A percentile compares a stretch with the other conserved stretches of the same genome.
phyloP scores from a whole-genome alignment of 2,113 vertebrate species.

The Scopus umbretta region DNA sequence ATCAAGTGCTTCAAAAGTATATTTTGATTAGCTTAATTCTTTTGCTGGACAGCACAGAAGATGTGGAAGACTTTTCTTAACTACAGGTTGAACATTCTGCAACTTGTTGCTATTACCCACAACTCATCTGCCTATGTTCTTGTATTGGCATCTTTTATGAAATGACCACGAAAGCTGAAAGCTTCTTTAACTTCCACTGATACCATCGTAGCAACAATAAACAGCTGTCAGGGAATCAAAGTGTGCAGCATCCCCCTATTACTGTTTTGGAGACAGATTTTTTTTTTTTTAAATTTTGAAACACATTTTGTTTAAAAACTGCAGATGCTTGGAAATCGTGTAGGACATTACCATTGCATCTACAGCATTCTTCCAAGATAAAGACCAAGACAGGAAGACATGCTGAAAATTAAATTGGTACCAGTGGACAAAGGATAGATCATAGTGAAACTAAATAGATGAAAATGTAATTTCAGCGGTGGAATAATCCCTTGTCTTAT shows the following conservation, averaged over 20 bases:
- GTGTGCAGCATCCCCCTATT: neutral
- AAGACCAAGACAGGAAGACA: neutral
- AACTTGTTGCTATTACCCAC: neutral
- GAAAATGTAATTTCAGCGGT: neutral
- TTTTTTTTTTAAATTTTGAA: neutral
- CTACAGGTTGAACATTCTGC: neutral
- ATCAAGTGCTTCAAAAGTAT: neutral
- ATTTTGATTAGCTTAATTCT: neutral
- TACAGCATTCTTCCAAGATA: neutral
- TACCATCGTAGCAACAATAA: neutral
- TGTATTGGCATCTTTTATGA: neutral
- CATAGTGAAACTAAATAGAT: neutral
- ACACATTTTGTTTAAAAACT: neutral
- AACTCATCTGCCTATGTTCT: neutral
- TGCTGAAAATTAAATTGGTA: neutral
- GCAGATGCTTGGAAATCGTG: neutral
- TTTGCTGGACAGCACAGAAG: neutral
- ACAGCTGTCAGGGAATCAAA: neutral
- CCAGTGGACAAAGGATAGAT: neutral
- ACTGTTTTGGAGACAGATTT: neutral
- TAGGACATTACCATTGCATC: neutral
- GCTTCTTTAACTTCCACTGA: neutral
- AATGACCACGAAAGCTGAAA: neutral
- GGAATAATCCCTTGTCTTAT: neutral
- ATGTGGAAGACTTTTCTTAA: neutral